phyloP scores from a whole-genome alignment of 2,113 vertebrate species.

The Motacilla alba region DNA sequence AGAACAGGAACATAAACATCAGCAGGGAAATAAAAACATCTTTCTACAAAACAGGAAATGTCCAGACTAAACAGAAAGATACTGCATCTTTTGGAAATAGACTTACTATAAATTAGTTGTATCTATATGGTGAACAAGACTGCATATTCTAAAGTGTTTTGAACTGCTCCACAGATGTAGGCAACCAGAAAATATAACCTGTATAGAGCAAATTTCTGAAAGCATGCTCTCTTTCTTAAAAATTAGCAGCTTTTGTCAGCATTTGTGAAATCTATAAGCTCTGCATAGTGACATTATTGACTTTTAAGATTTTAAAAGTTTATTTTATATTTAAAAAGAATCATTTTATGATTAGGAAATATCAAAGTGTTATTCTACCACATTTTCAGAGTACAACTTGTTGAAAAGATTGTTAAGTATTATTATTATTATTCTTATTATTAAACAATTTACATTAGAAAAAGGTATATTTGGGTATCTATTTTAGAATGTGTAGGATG shows the following conservation, averaged over 20 bases:
- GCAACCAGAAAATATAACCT: neutral
- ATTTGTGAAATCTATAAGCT: neutral
- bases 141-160: neutral
- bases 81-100: neutral
- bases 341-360: neutral
- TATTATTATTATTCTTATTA: neutral
- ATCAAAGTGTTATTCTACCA: neutral
- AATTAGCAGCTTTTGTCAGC: neutral
- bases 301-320: neutral
- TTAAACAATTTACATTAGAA: neutral
- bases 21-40: neutral
- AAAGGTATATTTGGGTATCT: neutral
- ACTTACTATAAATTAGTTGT: neutral
- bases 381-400: neutral
- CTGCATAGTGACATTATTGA: neutral
- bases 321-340: neutral
- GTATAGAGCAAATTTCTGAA: neutral
- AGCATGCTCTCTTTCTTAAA: neutral
- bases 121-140: neutral
- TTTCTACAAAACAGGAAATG: neutral
- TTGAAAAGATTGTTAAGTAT: neutral
- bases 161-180: neutral
- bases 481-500: neutral
- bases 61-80: neutral
- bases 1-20: slow-evolving; percentile 1